Evolutionary conservation across 2,797 vertebrate species (phyloP).

Genomic region (Sebastes trivittatus): DNA sequence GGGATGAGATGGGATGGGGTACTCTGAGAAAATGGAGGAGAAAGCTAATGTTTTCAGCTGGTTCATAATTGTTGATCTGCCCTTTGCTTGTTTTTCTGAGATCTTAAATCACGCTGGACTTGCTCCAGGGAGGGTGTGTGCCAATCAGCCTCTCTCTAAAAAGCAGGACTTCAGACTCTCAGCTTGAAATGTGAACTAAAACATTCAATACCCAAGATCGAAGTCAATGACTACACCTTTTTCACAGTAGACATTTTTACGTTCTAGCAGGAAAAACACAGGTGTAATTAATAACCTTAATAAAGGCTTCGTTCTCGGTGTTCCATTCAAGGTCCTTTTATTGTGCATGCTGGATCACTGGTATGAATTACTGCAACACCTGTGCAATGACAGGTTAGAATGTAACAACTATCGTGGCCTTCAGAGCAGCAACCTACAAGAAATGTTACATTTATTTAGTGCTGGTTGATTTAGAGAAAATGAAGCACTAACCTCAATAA

Average conservation of each 20-base stretch:
- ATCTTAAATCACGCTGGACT: neutral
- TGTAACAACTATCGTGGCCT: neutral
- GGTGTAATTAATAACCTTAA: slow-evolving; percentile 42
- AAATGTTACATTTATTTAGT: neutral
- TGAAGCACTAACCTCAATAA: neutral
- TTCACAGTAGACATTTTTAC: slow-evolving; percentile 22
- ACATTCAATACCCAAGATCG: slow-evolving; percentile 9
- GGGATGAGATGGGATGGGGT: slow-evolving; percentile 8
- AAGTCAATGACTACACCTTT: slow-evolving; percentile 15
- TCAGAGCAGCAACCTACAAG: neutral
- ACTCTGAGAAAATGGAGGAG: slow-evolving; percentile 15
- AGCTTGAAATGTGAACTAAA: slow-evolving; percentile 6
- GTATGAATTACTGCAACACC: neutral
- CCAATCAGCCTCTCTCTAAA: neutral
- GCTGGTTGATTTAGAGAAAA: neutral
- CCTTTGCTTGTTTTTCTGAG: slow-evolving; percentile 1
- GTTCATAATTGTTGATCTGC: slow-evolving; percentile 19
- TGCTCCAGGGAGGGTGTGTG: neutral
- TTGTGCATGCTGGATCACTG: neutral
- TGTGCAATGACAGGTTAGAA: neutral
- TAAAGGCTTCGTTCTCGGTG: slow-evolving; percentile 14
- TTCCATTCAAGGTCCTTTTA: neutral
- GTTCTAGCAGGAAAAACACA: neutral
- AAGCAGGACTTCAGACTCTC: neutral
- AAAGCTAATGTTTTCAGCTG: slow-evolving; percentile 35